Conservation (phyloP, 1,140 invertebrate genomes). For the Maniola jurtina region DNA sequence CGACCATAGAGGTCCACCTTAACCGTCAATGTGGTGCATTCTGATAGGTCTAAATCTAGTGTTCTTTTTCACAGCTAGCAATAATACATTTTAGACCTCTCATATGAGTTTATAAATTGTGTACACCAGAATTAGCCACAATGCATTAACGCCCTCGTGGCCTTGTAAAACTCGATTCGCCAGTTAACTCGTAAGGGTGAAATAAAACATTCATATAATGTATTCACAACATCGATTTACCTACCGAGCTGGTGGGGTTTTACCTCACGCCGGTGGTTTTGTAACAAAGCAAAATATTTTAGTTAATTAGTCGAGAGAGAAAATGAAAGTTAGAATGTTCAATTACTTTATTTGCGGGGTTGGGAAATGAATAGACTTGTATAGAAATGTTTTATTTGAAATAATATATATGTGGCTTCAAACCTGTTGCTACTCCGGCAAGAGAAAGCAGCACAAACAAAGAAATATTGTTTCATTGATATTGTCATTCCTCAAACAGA, state of each 20-base stretch:
- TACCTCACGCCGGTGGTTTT: constrained; percentile 10
- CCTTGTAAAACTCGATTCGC: background rate
- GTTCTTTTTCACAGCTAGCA: too few relatives aligned
- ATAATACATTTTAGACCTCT: too few relatives aligned
- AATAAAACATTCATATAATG: constrained; percentile 4
- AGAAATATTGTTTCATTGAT: constrained; percentile 28
- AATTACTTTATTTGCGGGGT: background rate
- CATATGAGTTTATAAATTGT: too few relatives aligned
- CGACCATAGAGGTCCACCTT: too few relatives aligned
- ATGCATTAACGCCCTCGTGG: too few relatives aligned
- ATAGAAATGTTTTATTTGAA: constrained; percentile 20
- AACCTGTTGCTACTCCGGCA: constrained; percentile 33
- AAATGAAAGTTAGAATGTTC: background rate
- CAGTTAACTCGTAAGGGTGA: background rate
- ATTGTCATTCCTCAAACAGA: constrained; percentile 9
- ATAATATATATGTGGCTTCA: constrained; percentile 20
- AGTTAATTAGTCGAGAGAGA: background rate
- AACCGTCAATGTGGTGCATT: too few relatives aligned
- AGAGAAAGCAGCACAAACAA: constrained; percentile 28
- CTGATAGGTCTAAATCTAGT: too few relatives aligned
- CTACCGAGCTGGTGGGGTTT: constrained; percentile 6
- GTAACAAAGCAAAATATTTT: constrained; percentile 7
- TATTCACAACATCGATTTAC: constrained; percentile 19
- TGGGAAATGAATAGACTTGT: constrained; percentile 21
- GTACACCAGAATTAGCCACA: too few relatives aligned